phyloP scores from a whole-genome alignment of 30 jellyfish, hydroid and myxozoan genomes.

The Catostylus mosaicus region DNA sequence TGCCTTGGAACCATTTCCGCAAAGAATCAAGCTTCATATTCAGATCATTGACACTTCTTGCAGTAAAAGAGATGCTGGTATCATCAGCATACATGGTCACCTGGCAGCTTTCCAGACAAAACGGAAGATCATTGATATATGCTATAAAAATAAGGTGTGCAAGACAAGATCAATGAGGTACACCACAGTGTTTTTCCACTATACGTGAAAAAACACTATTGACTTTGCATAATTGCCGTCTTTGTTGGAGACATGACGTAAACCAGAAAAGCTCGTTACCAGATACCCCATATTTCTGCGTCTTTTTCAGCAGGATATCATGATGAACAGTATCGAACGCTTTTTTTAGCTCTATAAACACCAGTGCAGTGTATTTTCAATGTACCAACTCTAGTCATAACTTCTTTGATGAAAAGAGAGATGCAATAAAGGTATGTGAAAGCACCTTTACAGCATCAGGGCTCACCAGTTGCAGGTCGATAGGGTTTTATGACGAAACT shows the following conservation, averaged over 20 bases:
- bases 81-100: no score
- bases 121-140: conserved; percentile 24
- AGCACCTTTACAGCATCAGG: not conserved
- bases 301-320: not conserved
- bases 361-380: conserved; percentile 13
- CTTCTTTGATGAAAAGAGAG: not conserved
- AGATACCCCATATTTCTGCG: not conserved
- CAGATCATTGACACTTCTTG: conserved; percentile 1
- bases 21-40: not conserved
- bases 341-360: no score
- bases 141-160: conserved; percentile 6
- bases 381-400: no score
- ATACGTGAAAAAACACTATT: not conserved
- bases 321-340: no score
- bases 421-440: not conserved
- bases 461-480: not conserved
- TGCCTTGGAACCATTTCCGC: not conserved
- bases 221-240: conserved; percentile 6
- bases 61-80: no score
- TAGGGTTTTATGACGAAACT: not conserved
- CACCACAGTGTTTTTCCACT: conserved; percentile 4
- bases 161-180: conserved; percentile 35
- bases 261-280: conserved; percentile 18
- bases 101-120: conserved; percentile 10
- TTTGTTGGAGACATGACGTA: not conserved